Evolutionary conservation across 2,113 vertebrate genomes (phyloP).

Genomic region (Corythoichthys intestinalis): DNA sequence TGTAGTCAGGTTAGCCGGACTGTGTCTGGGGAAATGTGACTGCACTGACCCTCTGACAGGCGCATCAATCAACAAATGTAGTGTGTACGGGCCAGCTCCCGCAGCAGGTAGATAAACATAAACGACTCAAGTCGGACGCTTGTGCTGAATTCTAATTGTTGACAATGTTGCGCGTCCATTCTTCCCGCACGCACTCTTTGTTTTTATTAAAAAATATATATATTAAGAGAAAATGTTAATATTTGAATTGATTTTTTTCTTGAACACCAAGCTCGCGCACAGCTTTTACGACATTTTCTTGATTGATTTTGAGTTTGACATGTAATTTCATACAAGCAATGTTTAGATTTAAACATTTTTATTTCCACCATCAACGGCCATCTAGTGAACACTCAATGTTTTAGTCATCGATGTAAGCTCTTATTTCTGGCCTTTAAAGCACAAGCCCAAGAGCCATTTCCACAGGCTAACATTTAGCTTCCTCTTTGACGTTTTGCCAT

Average conservation of each 20-base stretch:
- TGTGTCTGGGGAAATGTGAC: constrained; percentile 59
- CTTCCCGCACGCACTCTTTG: not conserved
- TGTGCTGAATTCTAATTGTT: not conserved
- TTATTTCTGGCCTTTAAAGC: not conserved
- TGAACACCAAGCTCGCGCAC: no score
- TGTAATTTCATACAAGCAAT: no score
- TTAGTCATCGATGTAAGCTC: not conserved
- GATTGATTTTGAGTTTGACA: no score
- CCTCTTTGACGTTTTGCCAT: not conserved
- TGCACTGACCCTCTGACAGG: constrained; percentile 47
- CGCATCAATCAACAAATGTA: constrained; percentile 55
- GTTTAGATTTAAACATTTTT: no score
- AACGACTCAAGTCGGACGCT: not conserved
- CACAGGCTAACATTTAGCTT: not conserved
- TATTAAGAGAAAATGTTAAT: no score
- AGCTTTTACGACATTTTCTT: no score
- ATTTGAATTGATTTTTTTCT: no score
- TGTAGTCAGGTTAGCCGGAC: constrained; percentile 17
- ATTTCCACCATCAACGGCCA: no score
- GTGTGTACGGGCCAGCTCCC: constrained; percentile 2
- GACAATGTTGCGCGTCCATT: not conserved
- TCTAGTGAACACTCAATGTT: no score
- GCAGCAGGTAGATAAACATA: constrained; percentile 9
- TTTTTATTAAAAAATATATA: no score
- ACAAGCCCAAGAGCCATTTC: not conserved